Evolutionary conservation across 37 sponge, comb jelly and placozoan genomes (phyloP), one percentile per base, ranked within the genome.

Genomic region (Agelas oroides): DNA sequence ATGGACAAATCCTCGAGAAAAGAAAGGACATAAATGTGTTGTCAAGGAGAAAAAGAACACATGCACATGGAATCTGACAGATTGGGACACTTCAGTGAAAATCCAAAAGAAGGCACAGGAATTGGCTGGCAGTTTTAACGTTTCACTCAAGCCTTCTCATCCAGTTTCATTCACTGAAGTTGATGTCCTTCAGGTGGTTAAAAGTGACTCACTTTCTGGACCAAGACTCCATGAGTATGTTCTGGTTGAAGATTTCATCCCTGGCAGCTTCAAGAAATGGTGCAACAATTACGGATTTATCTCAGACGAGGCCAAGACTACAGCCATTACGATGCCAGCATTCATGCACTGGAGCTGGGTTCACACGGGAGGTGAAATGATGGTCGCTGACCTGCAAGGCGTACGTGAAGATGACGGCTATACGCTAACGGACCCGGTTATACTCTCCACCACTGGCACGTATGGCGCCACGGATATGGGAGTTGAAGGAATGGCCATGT

Each of bases 271-370:
- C 53, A 66, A 5, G 25, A 88, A 88, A 41, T 88, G 88, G 88
- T 69, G 76, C 70, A 81, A 81, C 53, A 88, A 88, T 70, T 81
- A 75, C 37, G 88, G 88, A 31, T 88, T 60, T 53, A 76, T 88
- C 12, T 62, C 71, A 19, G 5, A 34, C 36, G 53, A 66, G 16
- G 24, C 74, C 5, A 36, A 17, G 35, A 27, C 37, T 38, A 39
- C 33, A n/a, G 53, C 67, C 15, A 34, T 32, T 19, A 53, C 33
- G 18, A 65, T 88, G 88, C 88, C 82, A 27, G 82, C 77, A 0
- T 88, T 88, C 71, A 69, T 69, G 70, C 88, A 88, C 71, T 88
- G 88, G 88, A 75, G 68, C 30, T 88, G 88, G 88, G 54, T 31
- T 1, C 77, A 88, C 88, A 88, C 82, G 34, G 40, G 53, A 39